Evolutionary conservation across 1,140 invertebrate species (phyloP).

Genomic region (Pseudomyrmex gracilis): DNA sequence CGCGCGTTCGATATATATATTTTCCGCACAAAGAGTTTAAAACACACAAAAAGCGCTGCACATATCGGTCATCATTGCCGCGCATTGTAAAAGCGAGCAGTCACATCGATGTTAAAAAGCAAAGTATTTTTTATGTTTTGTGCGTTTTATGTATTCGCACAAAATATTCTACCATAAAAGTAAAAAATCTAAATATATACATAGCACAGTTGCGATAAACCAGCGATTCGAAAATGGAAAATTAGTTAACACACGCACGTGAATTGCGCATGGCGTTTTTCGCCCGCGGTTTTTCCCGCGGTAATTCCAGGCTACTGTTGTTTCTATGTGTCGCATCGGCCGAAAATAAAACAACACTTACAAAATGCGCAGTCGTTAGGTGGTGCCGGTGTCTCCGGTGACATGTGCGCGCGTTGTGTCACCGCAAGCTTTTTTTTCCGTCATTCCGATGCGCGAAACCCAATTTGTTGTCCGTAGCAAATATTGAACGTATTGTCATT

Average conservation of each 20-base stretch:
- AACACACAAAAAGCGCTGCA: too few relatives aligned
- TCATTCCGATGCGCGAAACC: too few relatives aligned
- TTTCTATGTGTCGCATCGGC: not conserved
- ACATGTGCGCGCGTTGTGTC: not conserved
- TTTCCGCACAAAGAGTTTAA: too few relatives aligned
- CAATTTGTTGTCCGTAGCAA: slow-evolving; percentile 17
- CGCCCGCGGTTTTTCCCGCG: slow-evolving; percentile 6
- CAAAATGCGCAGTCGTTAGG: slow-evolving; percentile 28
- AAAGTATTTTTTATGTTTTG: too few relatives aligned
- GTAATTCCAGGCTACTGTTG: slow-evolving; percentile 45
- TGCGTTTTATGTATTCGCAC: too few relatives aligned
- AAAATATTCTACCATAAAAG: too few relatives aligned
- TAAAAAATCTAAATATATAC: too few relatives aligned
- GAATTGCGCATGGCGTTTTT: slow-evolving; percentile 25
- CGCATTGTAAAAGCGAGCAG: too few relatives aligned
- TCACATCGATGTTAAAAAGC: too few relatives aligned
- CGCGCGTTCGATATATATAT: too few relatives aligned
- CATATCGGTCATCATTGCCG: too few relatives aligned
- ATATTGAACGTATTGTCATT: slow-evolving; percentile 1
- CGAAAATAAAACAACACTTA: slow-evolving; percentile 57
- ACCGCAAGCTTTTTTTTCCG: not conserved
- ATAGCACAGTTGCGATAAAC: not conserved
- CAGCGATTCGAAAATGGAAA: slow-evolving; percentile 19
- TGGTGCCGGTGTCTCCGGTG: slow-evolving; percentile 32
- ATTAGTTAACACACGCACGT: slow-evolving; percentile 23